Percentiles rank a stretch among this genome's conserved stretches.
phyloP scores from a whole-genome alignment of 1,140 invertebrate species.

The Lutraria rhynchaena region DNA sequence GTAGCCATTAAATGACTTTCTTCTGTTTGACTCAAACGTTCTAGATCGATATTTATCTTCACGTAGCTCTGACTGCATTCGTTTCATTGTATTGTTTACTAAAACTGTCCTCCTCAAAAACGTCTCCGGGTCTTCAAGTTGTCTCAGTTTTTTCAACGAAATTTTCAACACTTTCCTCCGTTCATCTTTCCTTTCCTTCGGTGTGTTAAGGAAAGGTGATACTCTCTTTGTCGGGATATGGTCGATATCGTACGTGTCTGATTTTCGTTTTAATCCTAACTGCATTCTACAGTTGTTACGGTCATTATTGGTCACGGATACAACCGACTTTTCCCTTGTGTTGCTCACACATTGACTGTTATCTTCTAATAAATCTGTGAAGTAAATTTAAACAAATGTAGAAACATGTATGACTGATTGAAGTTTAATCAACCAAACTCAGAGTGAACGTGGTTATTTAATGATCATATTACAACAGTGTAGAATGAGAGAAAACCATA shows the following conservation, averaged over 20 bases:
- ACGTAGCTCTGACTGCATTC: conserved; percentile 91
- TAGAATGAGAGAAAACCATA: too few species aligned
- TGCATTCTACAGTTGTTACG: not conserved
- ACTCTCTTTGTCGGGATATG: conserved; percentile 46
- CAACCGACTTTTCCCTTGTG: too few species aligned
- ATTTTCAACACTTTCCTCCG: conserved; percentile 89
- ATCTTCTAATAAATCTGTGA: too few species aligned
- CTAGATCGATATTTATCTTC: conserved; percentile 87
- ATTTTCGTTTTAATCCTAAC: conserved; percentile 25
- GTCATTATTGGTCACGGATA: too few species aligned
- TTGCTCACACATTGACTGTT: too few species aligned
- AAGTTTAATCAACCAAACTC: too few species aligned
- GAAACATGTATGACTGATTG: too few species aligned
- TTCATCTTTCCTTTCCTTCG: conserved; percentile 87
- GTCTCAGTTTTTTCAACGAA: conserved; percentile 92
- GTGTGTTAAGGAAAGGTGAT: conserved; percentile 72
- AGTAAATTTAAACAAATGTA: too few species aligned
- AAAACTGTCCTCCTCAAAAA: conserved; percentile 92
- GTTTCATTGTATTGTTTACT: conserved; percentile 94
- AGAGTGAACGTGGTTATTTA: too few species aligned
- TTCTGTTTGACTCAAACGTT: not conserved
- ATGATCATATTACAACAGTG: too few species aligned
- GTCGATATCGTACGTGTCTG: not conserved
- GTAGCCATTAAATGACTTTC: conserved; percentile 57
- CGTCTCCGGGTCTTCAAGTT: conserved; percentile 94